These are phyloP conservation scores for Hipposideros larvatus DNA, from an alignment of 2,797 vertebrate species.

Conservation along the genomic window DNA sequence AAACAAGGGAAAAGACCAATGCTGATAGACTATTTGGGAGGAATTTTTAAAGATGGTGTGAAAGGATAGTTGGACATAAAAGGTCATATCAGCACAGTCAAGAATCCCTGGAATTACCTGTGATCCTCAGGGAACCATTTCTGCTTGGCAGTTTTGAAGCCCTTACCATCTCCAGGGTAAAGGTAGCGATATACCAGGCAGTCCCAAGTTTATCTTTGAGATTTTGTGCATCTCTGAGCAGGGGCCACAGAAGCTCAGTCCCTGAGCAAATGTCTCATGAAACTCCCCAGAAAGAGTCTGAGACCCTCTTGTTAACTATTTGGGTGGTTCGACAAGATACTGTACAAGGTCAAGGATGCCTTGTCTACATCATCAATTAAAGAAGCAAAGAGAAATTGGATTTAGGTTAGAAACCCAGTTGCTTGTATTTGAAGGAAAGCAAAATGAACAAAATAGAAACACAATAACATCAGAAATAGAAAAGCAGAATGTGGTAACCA, in stretches of 20 bases:
- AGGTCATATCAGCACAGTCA: background rate
- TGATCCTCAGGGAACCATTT: background rate
- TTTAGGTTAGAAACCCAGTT: background rate
- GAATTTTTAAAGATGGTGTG: background rate
- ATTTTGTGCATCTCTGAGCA: background rate
- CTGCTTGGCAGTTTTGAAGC: background rate
- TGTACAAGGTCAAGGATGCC: background rate
- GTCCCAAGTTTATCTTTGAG: background rate
- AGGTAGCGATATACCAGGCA: background rate
- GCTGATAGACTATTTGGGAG: background rate
- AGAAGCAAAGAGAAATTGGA: background rate
- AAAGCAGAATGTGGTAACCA: background rate
- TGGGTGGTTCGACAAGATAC: background rate
- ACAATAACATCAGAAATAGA: background rate
- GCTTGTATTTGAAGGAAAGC: background rate
- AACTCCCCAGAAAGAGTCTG: background rate
- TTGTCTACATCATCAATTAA: background rate
- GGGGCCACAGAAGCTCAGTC: background rate
- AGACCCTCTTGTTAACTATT: background rate
- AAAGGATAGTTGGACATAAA: background rate
- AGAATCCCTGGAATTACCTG: background rate
- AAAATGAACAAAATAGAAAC: slow-evolving; percentile 7
- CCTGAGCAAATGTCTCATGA: background rate
- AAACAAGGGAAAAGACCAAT: background rate
- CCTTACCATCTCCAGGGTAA: background rate